phyloP scores from a whole-genome alignment of 37 sponge, comb jelly and placozoan genomes.

The Tethya wilhelma region DNA sequence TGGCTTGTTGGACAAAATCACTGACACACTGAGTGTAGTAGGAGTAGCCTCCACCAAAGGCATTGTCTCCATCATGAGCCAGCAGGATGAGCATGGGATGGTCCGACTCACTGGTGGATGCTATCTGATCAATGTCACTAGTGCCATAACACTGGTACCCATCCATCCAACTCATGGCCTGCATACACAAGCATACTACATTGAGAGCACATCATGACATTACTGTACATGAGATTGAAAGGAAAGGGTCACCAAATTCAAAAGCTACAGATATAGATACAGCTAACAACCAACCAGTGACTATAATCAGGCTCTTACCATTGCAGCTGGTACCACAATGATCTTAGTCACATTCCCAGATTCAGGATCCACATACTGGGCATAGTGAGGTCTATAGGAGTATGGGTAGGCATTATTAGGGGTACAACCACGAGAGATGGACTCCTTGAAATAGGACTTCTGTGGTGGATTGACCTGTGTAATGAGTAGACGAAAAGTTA shows the following conservation, averaged over 20 bases:
- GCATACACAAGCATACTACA: neutral
- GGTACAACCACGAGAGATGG: constrained; percentile 56
- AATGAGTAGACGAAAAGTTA: neutral
- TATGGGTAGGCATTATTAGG: constrained; percentile 72
- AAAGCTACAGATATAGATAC: neutral
- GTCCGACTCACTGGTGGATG: constrained; percentile 20
- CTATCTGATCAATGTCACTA: constrained; percentile 54
- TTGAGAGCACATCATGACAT: too few relatives aligned
- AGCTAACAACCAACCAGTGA: too few relatives aligned
- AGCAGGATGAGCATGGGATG: constrained; percentile 57
- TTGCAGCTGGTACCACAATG: constrained; percentile 62
- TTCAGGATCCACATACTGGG: constrained; percentile 66
- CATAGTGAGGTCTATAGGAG: constrained; percentile 63
- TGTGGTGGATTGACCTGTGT: constrained; percentile 57
- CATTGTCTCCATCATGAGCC: constrained; percentile 77
- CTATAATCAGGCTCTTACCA: too few relatives aligned
- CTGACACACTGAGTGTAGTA: constrained; percentile 67
- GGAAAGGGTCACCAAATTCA: neutral
- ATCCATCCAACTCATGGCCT: constrained; percentile 78
- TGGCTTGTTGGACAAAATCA: constrained; percentile 49
- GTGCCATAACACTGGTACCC: constrained; percentile 65
- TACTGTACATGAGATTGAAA: too few relatives aligned
- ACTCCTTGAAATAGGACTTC: constrained; percentile 45
- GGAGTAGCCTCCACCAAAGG: constrained; percentile 66
- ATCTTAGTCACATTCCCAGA: constrained; percentile 60